phyloP scores from a whole-genome alignment of 2,113 vertebrate species.

The Strigops habroptila region DNA sequence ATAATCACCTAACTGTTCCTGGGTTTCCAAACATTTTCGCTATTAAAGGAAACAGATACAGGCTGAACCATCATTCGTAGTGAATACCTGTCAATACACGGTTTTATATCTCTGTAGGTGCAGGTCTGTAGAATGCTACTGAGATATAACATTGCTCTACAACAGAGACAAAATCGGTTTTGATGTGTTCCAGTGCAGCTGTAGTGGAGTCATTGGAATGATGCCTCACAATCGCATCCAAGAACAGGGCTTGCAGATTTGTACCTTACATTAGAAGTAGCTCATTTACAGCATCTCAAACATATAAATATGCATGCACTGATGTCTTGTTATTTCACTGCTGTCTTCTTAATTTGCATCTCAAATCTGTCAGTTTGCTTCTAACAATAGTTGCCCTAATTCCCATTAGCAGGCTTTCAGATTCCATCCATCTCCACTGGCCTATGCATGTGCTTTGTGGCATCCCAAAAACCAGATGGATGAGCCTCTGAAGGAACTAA shows the following conservation, averaged over 20 bases:
- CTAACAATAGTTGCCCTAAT: conserved; percentile 31
- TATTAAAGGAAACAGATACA: accelerated
- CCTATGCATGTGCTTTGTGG: not conserved
- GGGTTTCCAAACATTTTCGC: not conserved
- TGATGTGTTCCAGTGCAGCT: not conserved
- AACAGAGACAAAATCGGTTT: not conserved
- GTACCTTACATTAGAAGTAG: not conserved
- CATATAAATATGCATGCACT: not conserved
- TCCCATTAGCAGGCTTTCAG: conserved; percentile 8
- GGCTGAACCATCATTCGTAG: accelerated
- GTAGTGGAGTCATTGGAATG: accelerated
- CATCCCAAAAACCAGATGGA: conserved; percentile 33
- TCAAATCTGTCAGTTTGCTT: not conserved
- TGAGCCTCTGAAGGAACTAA: conserved; percentile 53
- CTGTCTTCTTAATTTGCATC: conserved; percentile 29
- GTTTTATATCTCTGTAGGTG: not conserved
- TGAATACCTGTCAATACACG: not conserved
- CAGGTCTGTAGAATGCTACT: not conserved
- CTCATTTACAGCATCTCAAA: not conserved
- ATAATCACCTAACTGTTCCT: not conserved
- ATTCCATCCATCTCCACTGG: not conserved
- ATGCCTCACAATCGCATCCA: not conserved
- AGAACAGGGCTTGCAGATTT: not conserved
- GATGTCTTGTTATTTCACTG: not conserved
- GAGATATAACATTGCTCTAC: not conserved